Conservation (phyloP, 2,888 invertebrate genomes). For the Cosmia trapezina region DNA sequence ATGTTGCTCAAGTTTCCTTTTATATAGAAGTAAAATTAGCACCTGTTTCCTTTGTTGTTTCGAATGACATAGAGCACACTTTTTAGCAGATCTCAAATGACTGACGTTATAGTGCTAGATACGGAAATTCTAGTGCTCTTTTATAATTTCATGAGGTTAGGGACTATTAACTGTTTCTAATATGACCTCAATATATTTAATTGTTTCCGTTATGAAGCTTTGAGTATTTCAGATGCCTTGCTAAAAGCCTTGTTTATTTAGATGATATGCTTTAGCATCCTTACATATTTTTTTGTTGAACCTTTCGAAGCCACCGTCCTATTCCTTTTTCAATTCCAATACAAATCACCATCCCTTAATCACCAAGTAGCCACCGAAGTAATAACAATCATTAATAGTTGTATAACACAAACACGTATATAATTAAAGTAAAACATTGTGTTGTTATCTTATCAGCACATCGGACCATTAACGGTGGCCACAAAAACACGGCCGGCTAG, state of each 20-base stretch:
- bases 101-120: not conserved
- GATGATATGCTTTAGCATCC: not conserved
- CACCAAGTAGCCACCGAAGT: conserved; percentile 68
- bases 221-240: not conserved
- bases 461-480: conserved; percentile 86
- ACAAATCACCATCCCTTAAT: conserved; percentile 55
- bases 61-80: not conserved
- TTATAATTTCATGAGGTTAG: not conserved
- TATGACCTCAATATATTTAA: not conserved
- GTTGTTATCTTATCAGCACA: conserved; percentile 85
- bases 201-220: not conserved
- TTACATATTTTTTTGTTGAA: not conserved
- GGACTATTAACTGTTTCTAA: no score
- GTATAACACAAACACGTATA: conserved; percentile 79
- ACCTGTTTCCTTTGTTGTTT: not conserved
- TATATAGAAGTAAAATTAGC: not conserved
- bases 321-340: conserved; percentile 26
- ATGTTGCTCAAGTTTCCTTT: not conserved
- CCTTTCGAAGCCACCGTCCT: not conserved
- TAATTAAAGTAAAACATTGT: conserved; percentile 89
- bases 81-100: not conserved
- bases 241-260: not conserved
- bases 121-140: not conserved
- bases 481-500: conserved; percentile 83
- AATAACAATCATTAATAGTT: conserved; percentile 75